Evolutionary conservation across 92 coral and sea anemone genomes (phyloP).

Genomic region (Epizoanthus fatuus): DNA sequence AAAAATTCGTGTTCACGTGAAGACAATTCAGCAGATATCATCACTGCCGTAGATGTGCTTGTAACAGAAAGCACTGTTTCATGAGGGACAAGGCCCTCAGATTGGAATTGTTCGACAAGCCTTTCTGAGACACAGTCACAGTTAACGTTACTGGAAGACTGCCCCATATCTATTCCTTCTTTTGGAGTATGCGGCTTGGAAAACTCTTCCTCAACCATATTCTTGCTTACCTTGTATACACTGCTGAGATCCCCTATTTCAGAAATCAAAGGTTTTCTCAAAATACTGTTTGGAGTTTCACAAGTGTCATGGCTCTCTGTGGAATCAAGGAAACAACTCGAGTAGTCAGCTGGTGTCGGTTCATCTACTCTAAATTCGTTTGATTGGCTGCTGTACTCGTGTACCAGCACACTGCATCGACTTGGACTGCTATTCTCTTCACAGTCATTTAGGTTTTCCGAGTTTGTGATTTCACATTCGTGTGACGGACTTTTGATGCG

Average conservation of each 20-base stretch:
- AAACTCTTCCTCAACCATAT: neutral
- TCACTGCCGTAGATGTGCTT: neutral
- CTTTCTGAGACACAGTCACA: neutral
- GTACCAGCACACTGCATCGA: too few species aligned
- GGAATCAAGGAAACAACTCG: too few species aligned
- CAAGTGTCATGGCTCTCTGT: neutral
- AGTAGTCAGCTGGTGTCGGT: neutral
- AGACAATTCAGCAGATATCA: neutral
- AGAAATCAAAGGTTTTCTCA: neutral
- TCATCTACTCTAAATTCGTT: neutral
- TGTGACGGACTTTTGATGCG: neutral
- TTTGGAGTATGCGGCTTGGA: neutral
- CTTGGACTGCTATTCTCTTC: neutral
- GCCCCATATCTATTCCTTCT: neutral
- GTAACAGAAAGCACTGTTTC: neutral
- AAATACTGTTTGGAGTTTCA: neutral
- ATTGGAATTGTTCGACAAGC: neutral
- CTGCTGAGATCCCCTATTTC: neutral
- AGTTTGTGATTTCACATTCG: neutral
- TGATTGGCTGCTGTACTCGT: too few species aligned
- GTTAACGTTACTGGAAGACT: neutral
- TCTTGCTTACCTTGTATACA: neutral
- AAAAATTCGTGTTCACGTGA: neutral
- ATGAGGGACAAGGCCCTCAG: neutral
- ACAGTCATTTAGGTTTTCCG: neutral